Conservation (phyloP, 2,113 vertebrate genomes). For the Albula glossodonta region DNA sequence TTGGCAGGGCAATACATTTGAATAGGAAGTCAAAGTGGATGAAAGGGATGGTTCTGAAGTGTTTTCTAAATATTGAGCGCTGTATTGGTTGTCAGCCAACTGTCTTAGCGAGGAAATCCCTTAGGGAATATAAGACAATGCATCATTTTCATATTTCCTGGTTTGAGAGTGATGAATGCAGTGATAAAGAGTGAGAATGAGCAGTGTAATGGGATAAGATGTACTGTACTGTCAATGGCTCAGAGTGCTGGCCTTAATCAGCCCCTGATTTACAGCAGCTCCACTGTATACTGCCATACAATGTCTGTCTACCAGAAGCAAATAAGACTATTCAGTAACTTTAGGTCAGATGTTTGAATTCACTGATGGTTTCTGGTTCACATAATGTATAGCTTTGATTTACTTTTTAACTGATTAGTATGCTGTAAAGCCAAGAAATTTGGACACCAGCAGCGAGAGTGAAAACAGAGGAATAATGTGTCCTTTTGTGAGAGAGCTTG, state of each 20-base stretch:
- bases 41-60: too few species aligned
- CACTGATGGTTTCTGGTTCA: neutral
- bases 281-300: neutral
- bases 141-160: neutral
- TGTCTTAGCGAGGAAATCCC: too few species aligned
- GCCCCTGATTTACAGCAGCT: neutral
- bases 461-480: conserved; percentile 32
- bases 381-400: neutral
- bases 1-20: too few species aligned
- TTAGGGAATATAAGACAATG: neutral
- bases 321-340: neutral
- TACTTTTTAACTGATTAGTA: neutral
- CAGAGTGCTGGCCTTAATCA: neutral
- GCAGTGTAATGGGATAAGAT: neutral
- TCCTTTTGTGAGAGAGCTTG: conserved; percentile 38
- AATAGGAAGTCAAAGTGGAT: too few species aligned
- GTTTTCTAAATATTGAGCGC: too few species aligned
- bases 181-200: neutral
- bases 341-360: neutral
- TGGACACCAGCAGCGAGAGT: neutral
- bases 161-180: neutral
- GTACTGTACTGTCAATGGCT: neutral
- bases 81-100: too few species aligned
- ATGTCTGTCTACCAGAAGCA: neutral
- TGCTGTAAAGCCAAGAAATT: neutral